These are phyloP conservation scores for Drymonia ruficornis DNA, from an alignment of 2,888 invertebrate genomes.

Conservation along the genomic window DNA sequence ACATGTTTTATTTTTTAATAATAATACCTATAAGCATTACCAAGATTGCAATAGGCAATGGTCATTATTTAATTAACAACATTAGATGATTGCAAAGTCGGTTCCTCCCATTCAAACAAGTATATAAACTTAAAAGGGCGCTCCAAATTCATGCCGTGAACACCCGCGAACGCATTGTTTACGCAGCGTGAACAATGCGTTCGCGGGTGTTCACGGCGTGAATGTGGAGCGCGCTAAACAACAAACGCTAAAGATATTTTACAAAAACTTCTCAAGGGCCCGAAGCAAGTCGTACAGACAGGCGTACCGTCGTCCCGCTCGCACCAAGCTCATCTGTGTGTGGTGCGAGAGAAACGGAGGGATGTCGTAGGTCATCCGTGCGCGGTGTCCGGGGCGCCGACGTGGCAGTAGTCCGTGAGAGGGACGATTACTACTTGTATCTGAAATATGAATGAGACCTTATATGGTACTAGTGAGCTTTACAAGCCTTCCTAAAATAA, in stretches of 20 bases:
- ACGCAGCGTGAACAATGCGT: too few species aligned
- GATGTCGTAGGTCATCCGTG: constrained; percentile 39
- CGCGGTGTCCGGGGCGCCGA: constrained; percentile 47
- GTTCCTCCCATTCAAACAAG: not conserved
- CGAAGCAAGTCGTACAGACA: not conserved
- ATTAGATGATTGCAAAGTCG: too few species aligned
- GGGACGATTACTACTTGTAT: constrained; percentile 92
- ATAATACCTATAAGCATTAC: too few species aligned
- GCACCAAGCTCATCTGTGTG: not conserved
- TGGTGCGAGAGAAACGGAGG: constrained; percentile 14
- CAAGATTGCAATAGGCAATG: too few species aligned
- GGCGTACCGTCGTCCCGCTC: constrained; percentile 15
- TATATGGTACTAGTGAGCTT: not conserved
- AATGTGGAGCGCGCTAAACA: too few species aligned
- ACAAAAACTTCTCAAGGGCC: not conserved
- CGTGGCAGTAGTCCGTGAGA: constrained; percentile 78
- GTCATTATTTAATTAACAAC: too few species aligned
- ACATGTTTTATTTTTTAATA: too few species aligned
- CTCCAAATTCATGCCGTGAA: too few species aligned
- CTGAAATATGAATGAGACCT: constrained; percentile 44
- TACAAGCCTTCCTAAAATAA: too few species aligned
- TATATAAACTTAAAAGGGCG: too few species aligned
- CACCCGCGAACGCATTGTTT: too few species aligned
- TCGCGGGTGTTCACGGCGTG: too few species aligned
- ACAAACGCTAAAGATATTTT: not conserved